These are phyloP conservation scores for Eurosta solidaginis DNA, from an alignment of 1,140 invertebrate genomes.

Conservation along the genomic window DNA sequence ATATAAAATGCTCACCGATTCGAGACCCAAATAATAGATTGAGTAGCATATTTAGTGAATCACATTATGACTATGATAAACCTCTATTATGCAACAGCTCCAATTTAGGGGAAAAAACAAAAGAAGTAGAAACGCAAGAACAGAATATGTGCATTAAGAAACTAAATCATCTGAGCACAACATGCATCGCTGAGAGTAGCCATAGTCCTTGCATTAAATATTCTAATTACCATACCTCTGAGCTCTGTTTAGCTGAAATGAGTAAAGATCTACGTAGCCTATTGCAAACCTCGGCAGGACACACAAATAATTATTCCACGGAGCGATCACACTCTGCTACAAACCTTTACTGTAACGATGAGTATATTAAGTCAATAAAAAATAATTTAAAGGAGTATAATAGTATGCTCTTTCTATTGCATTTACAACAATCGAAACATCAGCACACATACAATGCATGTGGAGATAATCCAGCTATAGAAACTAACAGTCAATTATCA, in stretches of 20 bases:
- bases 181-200: neutral
- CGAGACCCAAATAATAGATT: neutral
- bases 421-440: slow-evolving; percentile 55
- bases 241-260: neutral
- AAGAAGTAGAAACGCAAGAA: slow-evolving; percentile 51
- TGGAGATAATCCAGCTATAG: slow-evolving; percentile 32
- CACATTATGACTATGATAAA: slow-evolving; percentile 38
- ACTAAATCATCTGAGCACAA: neutral
- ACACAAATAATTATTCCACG: neutral
- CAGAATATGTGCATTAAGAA: slow-evolving; percentile 44
- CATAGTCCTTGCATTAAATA: neutral
- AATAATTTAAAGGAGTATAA: slow-evolving; percentile 55
- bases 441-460: slow-evolving; percentile 22
- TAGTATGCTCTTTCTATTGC: slow-evolving; percentile 55
- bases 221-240: neutral
- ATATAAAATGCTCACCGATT: neutral
- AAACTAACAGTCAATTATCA: slow-evolving; percentile 41
- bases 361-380: slow-evolving; percentile 54
- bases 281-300: neutral
- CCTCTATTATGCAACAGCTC: slow-evolving; percentile 52
- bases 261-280: neutral
- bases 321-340: slow-evolving; percentile 14
- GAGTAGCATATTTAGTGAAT: neutral
- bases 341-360: slow-evolving; percentile 54
- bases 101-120: slow-evolving; percentile 53